Base-by-base conservation (phyloP, 2,797 vertebrate species). In the Hippocampus kuda region DNA sequence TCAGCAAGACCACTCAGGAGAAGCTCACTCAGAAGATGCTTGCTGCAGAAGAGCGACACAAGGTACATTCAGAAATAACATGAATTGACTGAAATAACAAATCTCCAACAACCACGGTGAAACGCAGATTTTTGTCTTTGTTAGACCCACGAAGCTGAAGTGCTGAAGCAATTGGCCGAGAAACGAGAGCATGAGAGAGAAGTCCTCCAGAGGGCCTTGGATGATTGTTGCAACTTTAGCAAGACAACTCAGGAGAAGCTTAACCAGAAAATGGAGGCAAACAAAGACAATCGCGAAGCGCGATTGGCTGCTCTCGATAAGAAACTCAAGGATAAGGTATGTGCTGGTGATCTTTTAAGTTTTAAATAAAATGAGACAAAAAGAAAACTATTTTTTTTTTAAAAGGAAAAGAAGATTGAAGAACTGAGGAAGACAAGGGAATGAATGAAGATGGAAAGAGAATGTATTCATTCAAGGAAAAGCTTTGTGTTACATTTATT, bases 11-110 rank as follows among this genome's bases (percentile, higher is more conserved):
- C 91, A 92, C 93, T 24, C 91, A 96, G 75, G 95, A 98, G 87
- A 98, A 96, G 67, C 88, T 96, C 81, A 94, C 91, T 85, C 92
- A 92, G 81, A 98, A 97, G 88, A 96, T 98, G 94, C 94, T 98
- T 86, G 98, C 97, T 11, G 96, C 97, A 68, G 94, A 96, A 74
- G 95, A 95, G 85, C 93, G 96, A 81, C 94, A 95, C 72, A 97
- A 94, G 93, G 97, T 98, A 91, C 4, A 5, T 24, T 11, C 18
- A 13, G 8, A 20, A 46, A 13, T 11, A 16, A 95, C 11, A 63
- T 4, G 20, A 63, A 63, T 24, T 13, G 20, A 41, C 5, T 57
- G 10, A 16, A 26, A 65, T 10, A 12, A 54, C 22, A 65, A 44
- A 48, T 7, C 15, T 26, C 24, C 18, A 22, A 22, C 4, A 13